A percentile compares a stretch with the other conserved stretches of the same genome.
phyloP scores from a whole-genome alignment of 2,888 invertebrate genomes.

The Drosophila colorata region DNA sequence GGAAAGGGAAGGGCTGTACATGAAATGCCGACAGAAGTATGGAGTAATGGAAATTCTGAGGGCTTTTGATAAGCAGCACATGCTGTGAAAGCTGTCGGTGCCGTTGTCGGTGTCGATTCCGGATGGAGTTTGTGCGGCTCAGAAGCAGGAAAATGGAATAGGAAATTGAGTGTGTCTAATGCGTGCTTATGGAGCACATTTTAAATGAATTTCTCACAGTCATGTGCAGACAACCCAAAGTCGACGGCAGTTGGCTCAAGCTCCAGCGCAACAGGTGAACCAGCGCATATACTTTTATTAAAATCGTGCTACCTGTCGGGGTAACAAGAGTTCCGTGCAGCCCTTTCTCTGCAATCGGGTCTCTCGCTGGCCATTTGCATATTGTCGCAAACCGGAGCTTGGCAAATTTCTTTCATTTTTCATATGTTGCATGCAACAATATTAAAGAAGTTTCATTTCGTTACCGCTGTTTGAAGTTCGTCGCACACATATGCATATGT shows the following conservation, averaged over 20 bases:
- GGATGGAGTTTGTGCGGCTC: constrained; percentile 40
- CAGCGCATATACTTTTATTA: constrained; percentile 56
- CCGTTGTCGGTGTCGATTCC: constrained; percentile 39
- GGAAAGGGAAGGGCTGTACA: neutral
- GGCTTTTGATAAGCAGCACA: constrained; percentile 52
- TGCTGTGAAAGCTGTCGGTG: constrained; percentile 21
- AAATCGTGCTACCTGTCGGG: constrained; percentile 68
- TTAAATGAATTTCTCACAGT: constrained; percentile 73
- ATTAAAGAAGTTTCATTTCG: constrained; percentile 61
- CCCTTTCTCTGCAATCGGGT: constrained; percentile 2
- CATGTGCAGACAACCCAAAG: constrained; percentile 28
- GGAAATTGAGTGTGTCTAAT: constrained; percentile 81
- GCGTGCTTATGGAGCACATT: constrained; percentile 78
- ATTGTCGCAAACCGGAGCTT: constrained; percentile 41
- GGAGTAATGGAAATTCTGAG: constrained; percentile 38
- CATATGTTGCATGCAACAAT: constrained; percentile 57
- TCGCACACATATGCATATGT: neutral
- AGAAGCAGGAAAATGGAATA: constrained; percentile 62
- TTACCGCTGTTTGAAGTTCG: constrained; percentile 10
- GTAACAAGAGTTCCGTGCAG: constrained; percentile 52
- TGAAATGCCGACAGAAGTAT: constrained; percentile 31
- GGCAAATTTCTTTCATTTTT: constrained; percentile 69
- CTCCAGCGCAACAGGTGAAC: constrained; percentile 53
- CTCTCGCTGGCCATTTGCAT: constrained; percentile 36
- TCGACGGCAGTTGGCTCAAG: neutral